Evolutionary conservation across 2,888 invertebrate species (phyloP).

Genomic region (Drosophila suboccidentalis): DNA sequence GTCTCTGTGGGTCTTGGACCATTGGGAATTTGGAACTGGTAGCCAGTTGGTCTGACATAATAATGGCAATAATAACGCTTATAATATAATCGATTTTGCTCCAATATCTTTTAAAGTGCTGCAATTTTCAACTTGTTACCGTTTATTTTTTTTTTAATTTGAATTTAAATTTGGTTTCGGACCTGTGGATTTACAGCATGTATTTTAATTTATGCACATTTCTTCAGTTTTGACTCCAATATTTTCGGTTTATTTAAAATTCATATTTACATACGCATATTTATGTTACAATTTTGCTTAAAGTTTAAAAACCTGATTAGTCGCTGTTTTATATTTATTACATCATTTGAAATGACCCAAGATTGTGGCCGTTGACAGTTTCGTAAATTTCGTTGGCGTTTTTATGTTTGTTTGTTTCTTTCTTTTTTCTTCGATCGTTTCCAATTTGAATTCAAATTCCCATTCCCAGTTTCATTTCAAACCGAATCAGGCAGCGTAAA

Average conservation of each 20-base stretch:
- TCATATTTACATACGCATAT: constrained; percentile 51
- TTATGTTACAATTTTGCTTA: constrained; percentile 47
- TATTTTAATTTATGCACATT: constrained; percentile 63
- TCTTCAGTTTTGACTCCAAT: constrained; percentile 50
- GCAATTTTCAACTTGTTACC: constrained; percentile 63
- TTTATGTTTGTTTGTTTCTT: constrained; percentile 36
- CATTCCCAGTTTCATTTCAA: constrained; percentile 31
- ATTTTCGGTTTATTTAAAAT: constrained; percentile 44
- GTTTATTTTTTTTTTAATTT: constrained; percentile 18
- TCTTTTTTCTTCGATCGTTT: constrained; percentile 26
- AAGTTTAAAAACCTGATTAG: constrained; percentile 63
- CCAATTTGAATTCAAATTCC: constrained; percentile 26
- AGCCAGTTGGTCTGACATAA: constrained; percentile 63
- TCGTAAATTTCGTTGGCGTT: constrained; percentile 78
- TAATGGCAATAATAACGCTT: constrained; percentile 60
- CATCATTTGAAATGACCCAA: constrained; percentile 66
- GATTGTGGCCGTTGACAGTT: constrained; percentile 63
- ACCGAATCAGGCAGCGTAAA: constrained; percentile 46
- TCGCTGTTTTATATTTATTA: constrained; percentile 51
- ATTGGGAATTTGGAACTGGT: constrained; percentile 52
- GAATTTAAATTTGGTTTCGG: constrained; percentile 19
- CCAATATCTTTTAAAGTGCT: constrained; percentile 49
- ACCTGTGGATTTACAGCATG: constrained; percentile 14
- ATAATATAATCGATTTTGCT: constrained; percentile 69
- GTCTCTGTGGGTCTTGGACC: constrained; percentile 32